Evolutionary conservation across 2,888 invertebrate genomes (phyloP), one percentile per base, ranked within the genome.

Genomic region (Stenoptilia bipunctidactyla): DNA sequence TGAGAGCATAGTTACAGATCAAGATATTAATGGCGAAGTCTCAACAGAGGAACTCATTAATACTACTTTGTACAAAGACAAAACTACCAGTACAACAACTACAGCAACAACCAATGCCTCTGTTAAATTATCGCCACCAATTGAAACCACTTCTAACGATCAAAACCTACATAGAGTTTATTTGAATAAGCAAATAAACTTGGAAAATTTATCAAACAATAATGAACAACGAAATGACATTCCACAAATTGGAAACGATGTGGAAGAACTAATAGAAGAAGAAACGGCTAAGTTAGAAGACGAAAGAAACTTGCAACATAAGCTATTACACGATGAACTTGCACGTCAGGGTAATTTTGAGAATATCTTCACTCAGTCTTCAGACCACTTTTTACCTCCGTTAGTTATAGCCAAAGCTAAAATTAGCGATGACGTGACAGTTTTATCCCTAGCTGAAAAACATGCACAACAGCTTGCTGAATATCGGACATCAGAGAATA

Each of bases 391-490:
- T 50, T 68, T 85, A 15, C 85, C 85, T 2, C 85, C 85, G 2
- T 50, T 85, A 15, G 84, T 85, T 1, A 85, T 85, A 79, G 85
- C 85, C 15, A 85, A 83, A 49, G 74, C 85, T 38, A 85, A 73
- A 61, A 62, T 82, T 15, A 76, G 75, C 47, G 72, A 84, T 44
- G 85, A 85, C 40, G 83, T 85, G 84, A 82, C 70, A 15, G 80
- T 83, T 36, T 56, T 84, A 45, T 82, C 85, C 2, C 55, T 84
- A 53, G 61, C 83, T 66, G 75, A 80, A 67, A 73, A 85, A 63
- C 67, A 79, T 57, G 73, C 76, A 14, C 76, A 86, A 57, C 73
- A 77, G 52, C 45, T 76, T 27, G 69, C 73, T 41, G 73, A 73
- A 52, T 62, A 70, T 44, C 58, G 30, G 10, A 12, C 10, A 8